phyloP scores from a whole-genome alignment of 2,888 invertebrate genomes.

The Enchytraeus crypticus region DNA sequence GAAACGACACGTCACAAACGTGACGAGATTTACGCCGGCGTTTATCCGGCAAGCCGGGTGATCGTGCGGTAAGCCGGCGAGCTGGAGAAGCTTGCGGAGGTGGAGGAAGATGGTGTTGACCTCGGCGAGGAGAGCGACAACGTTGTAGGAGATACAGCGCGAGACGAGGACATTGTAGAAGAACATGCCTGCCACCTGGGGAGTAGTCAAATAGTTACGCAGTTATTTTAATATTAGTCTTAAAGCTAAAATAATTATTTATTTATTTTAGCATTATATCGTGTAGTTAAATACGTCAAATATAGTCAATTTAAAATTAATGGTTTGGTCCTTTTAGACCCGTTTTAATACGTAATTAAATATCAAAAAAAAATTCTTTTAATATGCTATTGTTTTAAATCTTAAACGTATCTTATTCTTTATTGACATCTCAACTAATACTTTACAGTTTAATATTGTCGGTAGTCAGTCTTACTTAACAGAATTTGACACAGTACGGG shows the following conservation, averaged over 20 bases:
- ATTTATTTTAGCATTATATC: neutral
- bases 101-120: conserved; percentile 47
- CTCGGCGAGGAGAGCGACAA: conserved; percentile 42
- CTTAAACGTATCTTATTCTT: too few species aligned
- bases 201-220: too few species aligned
- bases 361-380: too few species aligned
- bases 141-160: conserved; percentile 40
- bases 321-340: too few species aligned
- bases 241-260: too few species aligned
- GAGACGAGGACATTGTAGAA: conserved; percentile 38
- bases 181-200: conserved; percentile 37
- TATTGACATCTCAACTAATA: too few species aligned
- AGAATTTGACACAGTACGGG: too few species aligned
- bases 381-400: too few species aligned
- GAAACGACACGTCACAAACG: conserved; percentile 41
- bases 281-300: neutral
- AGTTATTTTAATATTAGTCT: too few species aligned
- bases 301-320: neutral
- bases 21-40: conserved; percentile 35
- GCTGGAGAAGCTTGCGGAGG: conserved; percentile 45
- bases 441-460: too few species aligned
- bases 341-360: too few species aligned
- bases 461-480: too few species aligned
- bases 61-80: conserved; percentile 30
- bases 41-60: conserved; percentile 35